phyloP scores from a whole-genome alignment of 2,797 vertebrate species.

The Coregonus sp. region DNA sequence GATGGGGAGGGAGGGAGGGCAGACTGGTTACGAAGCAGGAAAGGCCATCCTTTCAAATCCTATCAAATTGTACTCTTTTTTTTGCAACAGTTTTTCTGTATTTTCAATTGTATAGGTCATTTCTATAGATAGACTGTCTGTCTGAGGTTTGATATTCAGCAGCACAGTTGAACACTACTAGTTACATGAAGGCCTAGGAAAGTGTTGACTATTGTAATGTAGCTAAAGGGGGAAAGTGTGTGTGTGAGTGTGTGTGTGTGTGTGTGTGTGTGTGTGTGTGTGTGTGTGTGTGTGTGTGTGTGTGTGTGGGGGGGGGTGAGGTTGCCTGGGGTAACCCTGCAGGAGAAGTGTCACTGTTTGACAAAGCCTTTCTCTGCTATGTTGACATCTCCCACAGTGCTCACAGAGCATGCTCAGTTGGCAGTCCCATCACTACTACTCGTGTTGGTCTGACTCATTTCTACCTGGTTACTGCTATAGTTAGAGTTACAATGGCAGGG shows the following conservation, averaged over 20 bases:
- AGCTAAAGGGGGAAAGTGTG: not conserved
- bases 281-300: conserved; percentile 18
- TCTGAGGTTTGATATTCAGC: not conserved
- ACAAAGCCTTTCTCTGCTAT: conserved; percentile 13
- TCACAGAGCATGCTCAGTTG: conserved; percentile 29
- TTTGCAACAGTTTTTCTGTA: not conserved
- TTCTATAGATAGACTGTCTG: not conserved
- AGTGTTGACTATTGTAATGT: not conserved
- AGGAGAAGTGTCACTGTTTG: conserved; percentile 27
- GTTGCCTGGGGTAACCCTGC: conserved; percentile 3
- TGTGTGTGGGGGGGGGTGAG: conserved; percentile 8
- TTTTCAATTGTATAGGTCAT: not conserved
- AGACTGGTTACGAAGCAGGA: conserved; percentile 19
- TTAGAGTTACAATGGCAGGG: not conserved
- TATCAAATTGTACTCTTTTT: not conserved
- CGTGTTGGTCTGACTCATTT: conserved; percentile 34
- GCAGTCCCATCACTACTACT: conserved; percentile 8
- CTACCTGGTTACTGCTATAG: not conserved
- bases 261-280: conserved; percentile 8
- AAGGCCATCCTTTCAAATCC: not conserved
- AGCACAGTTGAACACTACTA: not conserved
- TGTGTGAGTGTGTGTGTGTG: conserved; percentile 4
- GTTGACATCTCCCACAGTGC: conserved; percentile 40
- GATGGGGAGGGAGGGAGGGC: not conserved
- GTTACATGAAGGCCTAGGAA: not conserved